Base-by-base conservation (phyloP, 30 jellyfish, hydroid and myxozoan species). In the Hydractinia echinata region DNA sequence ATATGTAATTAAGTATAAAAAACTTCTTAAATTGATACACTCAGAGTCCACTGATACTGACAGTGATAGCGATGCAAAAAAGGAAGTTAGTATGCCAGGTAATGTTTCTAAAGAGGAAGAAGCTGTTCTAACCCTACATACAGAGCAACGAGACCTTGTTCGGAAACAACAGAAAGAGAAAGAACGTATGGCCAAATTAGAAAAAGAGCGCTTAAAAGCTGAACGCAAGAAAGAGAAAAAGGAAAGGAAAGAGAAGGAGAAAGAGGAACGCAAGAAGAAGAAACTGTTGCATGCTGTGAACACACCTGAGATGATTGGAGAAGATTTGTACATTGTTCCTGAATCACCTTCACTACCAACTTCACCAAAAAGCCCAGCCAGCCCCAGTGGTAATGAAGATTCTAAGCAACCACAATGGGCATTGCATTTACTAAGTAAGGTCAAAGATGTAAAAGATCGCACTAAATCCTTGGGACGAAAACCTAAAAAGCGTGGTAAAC, bases 341-440 rank as follows among this genome's bases (percentile, higher is more conserved):
- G 64, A 79, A 21, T 9, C 83, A 52, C 19, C 69, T 13, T 58
- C 69, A 11, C 18, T 58, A 11, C 69, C 69, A 11, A 58, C 69
- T 11, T 30, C 44, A 30, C 44, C 44, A 30, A 30, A 30, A 30
- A 58, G 69, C 19, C 69, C 69, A 11, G 19, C 19, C 15, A 58
- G 69, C 19, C 69, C 69, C 15, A 0, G 15, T 16, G 19, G 18
- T 58, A 11, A 13, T 10, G 76, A 73, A 10, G 83, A 73, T 10
- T 84, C 60, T 19, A 52, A 60, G 19, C 86, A 79, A 20, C 53
- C 86, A 7, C 86, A 79, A 61, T 79, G 84, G 84, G 68, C 86
- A 10, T 11, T 67, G 78, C 50, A 67, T 21, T 10, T 67, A 67
- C 10, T 79, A 3, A 6, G 21, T 7, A 79, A 56, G 14, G 68